Percentiles rank a stretch among this genome's conserved stretches.
These are phyloP conservation scores for Bathybates hornii DNA, from an alignment of 2,113 vertebrate genomes.

Conservation along the genomic window DNA sequence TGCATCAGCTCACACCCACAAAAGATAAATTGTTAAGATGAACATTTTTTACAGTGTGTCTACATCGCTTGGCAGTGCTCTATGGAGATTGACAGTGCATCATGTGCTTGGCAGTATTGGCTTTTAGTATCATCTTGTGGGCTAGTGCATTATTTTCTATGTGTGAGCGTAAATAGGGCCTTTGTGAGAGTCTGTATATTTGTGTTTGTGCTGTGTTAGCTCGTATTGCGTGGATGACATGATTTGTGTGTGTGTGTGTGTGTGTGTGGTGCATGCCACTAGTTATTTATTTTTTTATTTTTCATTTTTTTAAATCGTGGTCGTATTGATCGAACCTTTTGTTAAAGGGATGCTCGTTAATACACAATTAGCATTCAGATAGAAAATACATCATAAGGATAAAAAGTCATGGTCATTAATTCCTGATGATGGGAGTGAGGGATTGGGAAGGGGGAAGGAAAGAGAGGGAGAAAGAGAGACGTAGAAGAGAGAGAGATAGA, in stretches of 20 bases:
- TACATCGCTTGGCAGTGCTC: constrained; percentile 58
- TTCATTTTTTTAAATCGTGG: constrained; percentile 2
- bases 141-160: constrained; percentile 37
- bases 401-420: constrained; percentile 76
- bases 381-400: constrained; percentile 73
- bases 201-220: constrained; percentile 45
- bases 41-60: constrained; percentile 32
- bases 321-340: constrained; percentile 67
- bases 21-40: constrained; percentile 4
- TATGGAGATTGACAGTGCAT: constrained; percentile 58
- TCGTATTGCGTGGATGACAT: constrained; percentile 31
- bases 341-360: constrained; percentile 79
- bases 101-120: constrained; percentile 66
- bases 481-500: neutral
- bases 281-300: neutral
- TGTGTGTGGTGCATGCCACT: constrained; percentile 51
- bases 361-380: constrained; percentile 73
- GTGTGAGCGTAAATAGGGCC: constrained; percentile 29
- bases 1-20: constrained; percentile 11
- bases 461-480: neutral
- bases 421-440: constrained; percentile 69
- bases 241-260: neutral
- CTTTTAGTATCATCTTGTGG: constrained; percentile 37
- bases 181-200: constrained; percentile 24
- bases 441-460: neutral